Evolutionary conservation across 2,113 vertebrate species (phyloP).

Genomic region (Corythornis madagascariensis): DNA sequence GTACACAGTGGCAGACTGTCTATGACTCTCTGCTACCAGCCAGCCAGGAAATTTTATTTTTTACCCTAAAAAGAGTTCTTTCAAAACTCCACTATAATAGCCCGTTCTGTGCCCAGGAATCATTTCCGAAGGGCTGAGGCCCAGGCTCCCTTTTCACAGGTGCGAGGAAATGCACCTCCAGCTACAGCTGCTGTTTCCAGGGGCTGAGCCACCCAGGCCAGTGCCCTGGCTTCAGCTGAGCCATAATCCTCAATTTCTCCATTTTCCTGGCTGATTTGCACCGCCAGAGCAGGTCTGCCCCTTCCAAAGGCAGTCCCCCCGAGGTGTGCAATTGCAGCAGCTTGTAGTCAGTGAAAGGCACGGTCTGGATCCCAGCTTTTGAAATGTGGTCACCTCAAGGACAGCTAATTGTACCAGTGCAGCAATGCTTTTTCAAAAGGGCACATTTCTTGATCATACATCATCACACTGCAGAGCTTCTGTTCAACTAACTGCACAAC

Average conservation of each 20-base stretch:
- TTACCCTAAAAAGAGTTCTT: slow-evolving; percentile 64
- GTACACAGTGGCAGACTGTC: slow-evolving; percentile 70
- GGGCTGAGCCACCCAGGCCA: background rate
- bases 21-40: slow-evolving; percentile 62
- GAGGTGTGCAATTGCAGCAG: background rate
- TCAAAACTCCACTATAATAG: slow-evolving; percentile 61
- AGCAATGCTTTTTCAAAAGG: slow-evolving; percentile 3
- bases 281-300: background rate
- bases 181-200: background rate
- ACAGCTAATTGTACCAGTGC: background rate
- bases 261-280: background rate
- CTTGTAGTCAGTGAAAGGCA: fast-evolving
- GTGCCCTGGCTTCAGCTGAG: background rate
- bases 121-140: slow-evolving; percentile 48
- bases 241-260: background rate
- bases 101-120: slow-evolving; percentile 43
- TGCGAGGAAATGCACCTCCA: slow-evolving; percentile 13
- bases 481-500: slow-evolving; percentile 15
- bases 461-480: slow-evolving; percentile 46
- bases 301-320: background rate
- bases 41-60: slow-evolving; percentile 65
- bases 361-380: background rate
- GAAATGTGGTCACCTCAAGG: background rate
- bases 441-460: slow-evolving; percentile 26
- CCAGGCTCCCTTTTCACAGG: slow-evolving; percentile 47